These are phyloP conservation scores for Neogale vison DNA, from an alignment of 2,113 vertebrate species.

Conservation along the genomic window DNA sequence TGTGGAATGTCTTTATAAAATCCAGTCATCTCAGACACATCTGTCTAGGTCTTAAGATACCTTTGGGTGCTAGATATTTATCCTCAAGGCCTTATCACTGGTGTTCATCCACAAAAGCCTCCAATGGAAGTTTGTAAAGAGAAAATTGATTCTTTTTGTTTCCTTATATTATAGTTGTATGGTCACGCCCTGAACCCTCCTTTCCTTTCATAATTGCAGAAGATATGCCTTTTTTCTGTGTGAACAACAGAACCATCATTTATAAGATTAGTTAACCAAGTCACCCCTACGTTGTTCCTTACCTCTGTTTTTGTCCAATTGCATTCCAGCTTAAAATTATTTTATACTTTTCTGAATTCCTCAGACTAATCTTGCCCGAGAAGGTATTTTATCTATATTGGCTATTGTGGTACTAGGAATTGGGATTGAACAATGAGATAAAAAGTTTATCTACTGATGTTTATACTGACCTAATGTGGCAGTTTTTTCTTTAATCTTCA, in stretches of 20 bases:
- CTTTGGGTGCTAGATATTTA: background rate
- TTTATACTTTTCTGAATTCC: background rate
- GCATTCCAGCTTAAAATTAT: background rate
- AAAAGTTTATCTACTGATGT: background rate
- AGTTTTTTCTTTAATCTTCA: background rate
- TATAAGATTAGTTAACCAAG: background rate
- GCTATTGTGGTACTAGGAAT: background rate
- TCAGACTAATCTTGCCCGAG: background rate
- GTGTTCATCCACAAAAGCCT: background rate
- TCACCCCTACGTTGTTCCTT: background rate
- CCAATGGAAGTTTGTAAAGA: background rate
- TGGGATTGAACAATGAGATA: background rate
- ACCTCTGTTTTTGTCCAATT: slow-evolving; percentile 9
- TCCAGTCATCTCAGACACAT: background rate
- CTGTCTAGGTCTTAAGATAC: background rate
- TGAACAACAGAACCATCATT: background rate
- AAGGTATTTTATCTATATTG: background rate
- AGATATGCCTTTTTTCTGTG: background rate
- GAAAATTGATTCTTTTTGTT: background rate
- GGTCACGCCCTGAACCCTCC: background rate
- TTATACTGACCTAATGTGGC: background rate
- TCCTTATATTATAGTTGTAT: background rate
- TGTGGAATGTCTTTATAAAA: background rate
- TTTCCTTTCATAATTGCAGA: background rate
- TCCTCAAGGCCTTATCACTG: background rate